Conservation (phyloP, 2,113 vertebrate species). For the Catagonus wagneri region DNA sequence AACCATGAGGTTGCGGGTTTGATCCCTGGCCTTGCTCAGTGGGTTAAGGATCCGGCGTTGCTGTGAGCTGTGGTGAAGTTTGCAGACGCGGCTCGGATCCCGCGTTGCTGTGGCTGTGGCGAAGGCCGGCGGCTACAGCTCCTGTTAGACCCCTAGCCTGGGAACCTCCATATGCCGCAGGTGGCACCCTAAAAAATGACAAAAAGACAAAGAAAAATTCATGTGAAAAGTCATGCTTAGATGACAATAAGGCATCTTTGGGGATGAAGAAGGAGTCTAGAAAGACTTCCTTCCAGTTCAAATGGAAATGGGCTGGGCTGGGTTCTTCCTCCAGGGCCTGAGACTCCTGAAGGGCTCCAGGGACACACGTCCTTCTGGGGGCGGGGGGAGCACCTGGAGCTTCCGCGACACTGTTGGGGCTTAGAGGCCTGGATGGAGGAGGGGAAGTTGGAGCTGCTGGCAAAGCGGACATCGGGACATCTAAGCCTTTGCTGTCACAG, state of each 20-base stretch:
- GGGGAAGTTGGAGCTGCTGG: background rate
- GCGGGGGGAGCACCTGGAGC: background rate
- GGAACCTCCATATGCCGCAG: too few species aligned
- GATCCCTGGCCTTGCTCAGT: too few species aligned
- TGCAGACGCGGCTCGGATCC: too few species aligned
- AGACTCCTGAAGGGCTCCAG: background rate
- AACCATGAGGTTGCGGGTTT: too few species aligned
- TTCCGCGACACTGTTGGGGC: background rate
- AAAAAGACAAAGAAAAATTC: too few species aligned
- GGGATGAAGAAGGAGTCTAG: background rate
- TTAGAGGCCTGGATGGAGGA: background rate
- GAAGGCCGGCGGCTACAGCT: too few species aligned
- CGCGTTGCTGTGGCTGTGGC: too few species aligned
- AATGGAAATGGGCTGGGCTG: background rate
- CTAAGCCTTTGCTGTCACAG: background rate
- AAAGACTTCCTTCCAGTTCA: background rate
- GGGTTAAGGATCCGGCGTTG: too few species aligned
- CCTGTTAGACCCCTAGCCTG: too few species aligned
- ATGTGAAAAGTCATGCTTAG: background rate
- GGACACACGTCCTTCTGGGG: background rate
- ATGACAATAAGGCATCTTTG: background rate
- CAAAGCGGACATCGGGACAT: accelerated
- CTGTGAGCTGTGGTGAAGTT: too few species aligned
- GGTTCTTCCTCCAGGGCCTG: background rate
- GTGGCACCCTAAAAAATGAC: too few species aligned